Evolutionary conservation across 2,797 vertebrate genomes (phyloP).

Genomic region (Smutsia temminckii): DNA sequence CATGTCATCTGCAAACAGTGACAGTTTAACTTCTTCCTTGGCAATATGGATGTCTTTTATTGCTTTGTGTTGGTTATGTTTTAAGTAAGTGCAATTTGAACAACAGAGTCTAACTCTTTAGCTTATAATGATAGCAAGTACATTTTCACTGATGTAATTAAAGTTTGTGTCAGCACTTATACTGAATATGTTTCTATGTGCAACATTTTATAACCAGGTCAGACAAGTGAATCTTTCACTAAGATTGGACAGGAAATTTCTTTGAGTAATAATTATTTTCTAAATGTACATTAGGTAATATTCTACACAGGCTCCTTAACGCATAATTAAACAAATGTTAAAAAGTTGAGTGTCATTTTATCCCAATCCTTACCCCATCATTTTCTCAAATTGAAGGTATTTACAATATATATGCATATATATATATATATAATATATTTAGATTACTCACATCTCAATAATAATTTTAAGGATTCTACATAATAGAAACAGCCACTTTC

Average conservation of each 20-base stretch:
- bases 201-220: constrained; percentile 67
- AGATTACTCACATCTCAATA: not conserved
- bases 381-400: constrained; percentile 26
- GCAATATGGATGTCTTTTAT: too few relatives aligned
- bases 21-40: too few relatives aligned
- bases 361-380: not conserved
- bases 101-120: constrained; percentile 60
- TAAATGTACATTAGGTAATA: constrained; percentile 24
- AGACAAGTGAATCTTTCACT: constrained; percentile 41
- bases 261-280: constrained; percentile 49
- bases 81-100: not conserved
- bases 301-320: not conserved
- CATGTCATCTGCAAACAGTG: too few relatives aligned
- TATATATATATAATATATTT: not conserved
- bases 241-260: constrained; percentile 24
- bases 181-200: constrained; percentile 52
- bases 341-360: not conserved
- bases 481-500: not conserved
- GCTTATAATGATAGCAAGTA: constrained; percentile 65
- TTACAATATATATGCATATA: not conserved
- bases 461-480: not conserved
- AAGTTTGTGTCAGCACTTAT: constrained; percentile 61
- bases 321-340: constrained; percentile 25
- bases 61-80: not conserved
- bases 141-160: constrained; percentile 4